Percentiles rank a stretch among this genome's conserved stretches.
These are phyloP conservation scores for Dasyprocta punctata DNA, from an alignment of 2,113 vertebrate species.

Conservation along the genomic window DNA sequence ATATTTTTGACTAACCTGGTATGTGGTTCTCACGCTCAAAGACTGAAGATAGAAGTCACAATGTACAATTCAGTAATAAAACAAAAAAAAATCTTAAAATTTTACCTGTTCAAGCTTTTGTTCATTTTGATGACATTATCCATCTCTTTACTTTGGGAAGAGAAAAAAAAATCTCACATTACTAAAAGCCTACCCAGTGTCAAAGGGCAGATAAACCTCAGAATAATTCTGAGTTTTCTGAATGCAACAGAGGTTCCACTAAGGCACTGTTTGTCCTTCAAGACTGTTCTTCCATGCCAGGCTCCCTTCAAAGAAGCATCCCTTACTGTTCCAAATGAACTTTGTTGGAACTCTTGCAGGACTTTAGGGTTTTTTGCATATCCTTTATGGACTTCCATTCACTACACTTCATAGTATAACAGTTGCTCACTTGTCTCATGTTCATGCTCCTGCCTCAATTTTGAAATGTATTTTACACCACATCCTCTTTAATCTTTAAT, in stretches of 20 bases:
- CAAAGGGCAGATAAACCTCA: background rate
- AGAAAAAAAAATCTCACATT: constrained; percentile 19
- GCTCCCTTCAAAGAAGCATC: background rate
- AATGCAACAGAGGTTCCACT: background rate
- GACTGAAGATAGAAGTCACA: background rate
- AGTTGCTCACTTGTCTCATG: background rate
- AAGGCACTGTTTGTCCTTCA: background rate
- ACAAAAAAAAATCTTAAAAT: background rate
- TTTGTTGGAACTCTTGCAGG: background rate
- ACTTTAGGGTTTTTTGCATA: background rate
- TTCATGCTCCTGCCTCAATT: background rate
- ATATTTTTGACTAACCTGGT: background rate
- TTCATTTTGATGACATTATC: constrained; percentile 81
- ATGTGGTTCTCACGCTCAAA: background rate
- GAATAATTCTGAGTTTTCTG: background rate
- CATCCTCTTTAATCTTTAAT: background rate
- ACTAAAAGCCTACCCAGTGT: constrained; percentile 29
- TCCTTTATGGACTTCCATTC: background rate
- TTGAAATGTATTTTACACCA: background rate
- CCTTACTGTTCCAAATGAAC: background rate
- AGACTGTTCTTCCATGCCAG: background rate
- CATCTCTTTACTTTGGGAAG: constrained; percentile 78
- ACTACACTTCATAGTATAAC: background rate
- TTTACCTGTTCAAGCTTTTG: constrained; percentile 80
- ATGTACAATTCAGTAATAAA: background rate